Percentiles rank a stretch among this genome's conserved stretches.
phyloP scores from a whole-genome alignment of 2,113 vertebrate species.

The Stigmatopora nigra region DNA sequence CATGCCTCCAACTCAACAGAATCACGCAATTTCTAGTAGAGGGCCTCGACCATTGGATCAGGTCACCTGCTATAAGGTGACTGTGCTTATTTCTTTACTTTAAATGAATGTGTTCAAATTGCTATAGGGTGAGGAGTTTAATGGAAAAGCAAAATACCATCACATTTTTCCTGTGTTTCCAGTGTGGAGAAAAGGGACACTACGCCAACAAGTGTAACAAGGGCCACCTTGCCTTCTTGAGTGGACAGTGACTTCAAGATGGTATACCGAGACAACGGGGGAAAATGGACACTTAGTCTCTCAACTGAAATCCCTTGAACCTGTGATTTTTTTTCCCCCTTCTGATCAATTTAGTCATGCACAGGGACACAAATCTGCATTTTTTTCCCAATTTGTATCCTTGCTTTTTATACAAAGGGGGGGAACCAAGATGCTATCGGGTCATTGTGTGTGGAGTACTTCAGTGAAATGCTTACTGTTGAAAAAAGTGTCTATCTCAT shows the following conservation, averaged over 20 bases:
- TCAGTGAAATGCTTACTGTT: not conserved
- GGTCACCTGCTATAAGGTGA: conserved; percentile 98
- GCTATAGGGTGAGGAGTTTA: not conserved
- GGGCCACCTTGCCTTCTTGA: conserved; percentile 96
- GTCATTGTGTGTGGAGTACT: not conserved
- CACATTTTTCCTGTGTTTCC: conserved; percentile 23
- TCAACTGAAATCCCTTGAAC: not conserved
- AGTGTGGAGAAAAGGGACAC: conserved; percentile 98
- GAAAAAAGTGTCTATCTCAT: not conserved
- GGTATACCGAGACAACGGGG: not conserved
- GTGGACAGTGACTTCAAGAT: conserved; percentile 78
- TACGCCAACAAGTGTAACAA: conserved; percentile 99
- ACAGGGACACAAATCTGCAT: not conserved
- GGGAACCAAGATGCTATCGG: too few relatives aligned
- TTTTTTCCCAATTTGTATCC: not conserved
- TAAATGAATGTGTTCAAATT: not conserved
- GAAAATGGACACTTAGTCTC: not conserved
- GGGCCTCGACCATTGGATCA: conserved; percentile 93
- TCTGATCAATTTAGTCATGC: not conserved
- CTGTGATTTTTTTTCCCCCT: not conserved
- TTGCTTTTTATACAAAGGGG: not conserved
- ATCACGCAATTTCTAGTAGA: conserved; percentile 79
- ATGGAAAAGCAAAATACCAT: not conserved
- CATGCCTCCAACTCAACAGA: conserved; percentile 71
- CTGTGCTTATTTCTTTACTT: not conserved